phyloP scores from a whole-genome alignment of 1,140 invertebrate species.

The Hormaphis cornu region DNA sequence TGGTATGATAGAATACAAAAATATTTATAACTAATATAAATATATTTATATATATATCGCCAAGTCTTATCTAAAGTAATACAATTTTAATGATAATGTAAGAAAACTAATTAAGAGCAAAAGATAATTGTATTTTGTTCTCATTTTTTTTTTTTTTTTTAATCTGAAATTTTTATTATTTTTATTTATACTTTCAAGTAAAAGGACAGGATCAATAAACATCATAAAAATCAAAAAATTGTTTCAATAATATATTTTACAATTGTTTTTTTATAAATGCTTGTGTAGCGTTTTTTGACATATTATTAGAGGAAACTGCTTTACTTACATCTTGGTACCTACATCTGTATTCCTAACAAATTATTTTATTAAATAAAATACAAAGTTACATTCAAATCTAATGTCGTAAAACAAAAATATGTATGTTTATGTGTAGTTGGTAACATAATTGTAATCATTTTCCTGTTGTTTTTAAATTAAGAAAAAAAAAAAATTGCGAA shows the following conservation, averaged over 20 bases:
- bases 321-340: too few species aligned
- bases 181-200: conserved; percentile 30
- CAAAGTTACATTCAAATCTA: conserved; percentile 25
- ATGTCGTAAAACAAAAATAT: background rate
- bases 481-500: conserved; percentile 10
- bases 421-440: conserved; percentile 9
- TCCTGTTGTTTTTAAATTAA: conserved; percentile 8
- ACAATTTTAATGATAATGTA: conserved; percentile 30
- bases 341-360: conserved; percentile 26
- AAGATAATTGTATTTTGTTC: conserved; percentile 24
- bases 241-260: conserved; percentile 15
- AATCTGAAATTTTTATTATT: conserved; percentile 28
- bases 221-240: conserved; percentile 9
- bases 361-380: conserved; percentile 12
- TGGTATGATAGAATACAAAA: conserved; percentile 26
- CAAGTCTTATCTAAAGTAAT: conserved; percentile 29
- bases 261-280: conserved; percentile 16
- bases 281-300: conserved; percentile 16
- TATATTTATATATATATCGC: conserved; percentile 28
- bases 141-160: conserved; percentile 30
- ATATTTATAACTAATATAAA: conserved; percentile 30
- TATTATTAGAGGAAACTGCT: background rate
- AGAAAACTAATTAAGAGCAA: conserved; percentile 29
- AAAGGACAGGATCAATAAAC: conserved; percentile 26
- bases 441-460: conserved; percentile 22